Evolutionary conservation across 2,888 invertebrate genomes (phyloP).

Genomic region (Drosophila kambysellisi): DNA sequence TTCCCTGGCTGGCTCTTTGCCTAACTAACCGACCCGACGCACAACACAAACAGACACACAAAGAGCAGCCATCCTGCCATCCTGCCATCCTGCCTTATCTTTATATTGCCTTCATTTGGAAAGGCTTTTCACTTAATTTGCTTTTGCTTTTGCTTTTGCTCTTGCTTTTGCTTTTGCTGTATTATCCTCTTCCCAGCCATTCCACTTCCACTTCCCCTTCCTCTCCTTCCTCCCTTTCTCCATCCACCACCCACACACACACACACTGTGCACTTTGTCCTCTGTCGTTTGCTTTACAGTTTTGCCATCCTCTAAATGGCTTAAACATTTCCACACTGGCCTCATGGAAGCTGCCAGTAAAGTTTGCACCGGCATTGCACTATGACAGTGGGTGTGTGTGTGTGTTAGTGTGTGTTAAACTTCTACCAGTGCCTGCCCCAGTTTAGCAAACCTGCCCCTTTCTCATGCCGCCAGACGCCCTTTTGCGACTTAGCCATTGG

Average conservation of each 20-base stretch:
- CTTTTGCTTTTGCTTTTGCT: slow-evolving; percentile 37
- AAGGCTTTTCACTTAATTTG: slow-evolving; percentile 66
- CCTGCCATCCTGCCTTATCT: slow-evolving; percentile 18
- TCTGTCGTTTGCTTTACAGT: slow-evolving; percentile 34
- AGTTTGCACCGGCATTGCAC: slow-evolving; percentile 41
- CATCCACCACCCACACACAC: not conserved
- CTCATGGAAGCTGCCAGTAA: slow-evolving; percentile 47
- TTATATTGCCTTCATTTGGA: slow-evolving; percentile 37
- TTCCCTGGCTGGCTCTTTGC: slow-evolving; percentile 6
- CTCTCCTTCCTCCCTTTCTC: not conserved
- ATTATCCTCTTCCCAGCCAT: slow-evolving; percentile 8
- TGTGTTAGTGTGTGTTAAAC: slow-evolving; percentile 31
- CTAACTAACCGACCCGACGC: slow-evolving; percentile 16
- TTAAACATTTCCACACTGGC: slow-evolving; percentile 51
- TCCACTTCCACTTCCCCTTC: not conserved
- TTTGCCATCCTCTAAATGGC: slow-evolving; percentile 63
- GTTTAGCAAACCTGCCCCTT: slow-evolving; percentile 20
- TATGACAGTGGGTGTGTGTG: slow-evolving; percentile 3
- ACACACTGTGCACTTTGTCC: slow-evolving; percentile 4
- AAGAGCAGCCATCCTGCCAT: slow-evolving; percentile 11
- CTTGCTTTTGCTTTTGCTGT: slow-evolving; percentile 21
- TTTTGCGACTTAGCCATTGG: slow-evolving; percentile 13
- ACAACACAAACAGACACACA: slow-evolving; percentile 5
- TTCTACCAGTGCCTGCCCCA: slow-evolving; percentile 51
- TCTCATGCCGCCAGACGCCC: not conserved